Percentiles rank a stretch among this genome's conserved stretches.
These are phyloP conservation scores for Centropus bengalensis DNA, from an alignment of 2,113 vertebrate genomes.

Conservation along the genomic window DNA sequence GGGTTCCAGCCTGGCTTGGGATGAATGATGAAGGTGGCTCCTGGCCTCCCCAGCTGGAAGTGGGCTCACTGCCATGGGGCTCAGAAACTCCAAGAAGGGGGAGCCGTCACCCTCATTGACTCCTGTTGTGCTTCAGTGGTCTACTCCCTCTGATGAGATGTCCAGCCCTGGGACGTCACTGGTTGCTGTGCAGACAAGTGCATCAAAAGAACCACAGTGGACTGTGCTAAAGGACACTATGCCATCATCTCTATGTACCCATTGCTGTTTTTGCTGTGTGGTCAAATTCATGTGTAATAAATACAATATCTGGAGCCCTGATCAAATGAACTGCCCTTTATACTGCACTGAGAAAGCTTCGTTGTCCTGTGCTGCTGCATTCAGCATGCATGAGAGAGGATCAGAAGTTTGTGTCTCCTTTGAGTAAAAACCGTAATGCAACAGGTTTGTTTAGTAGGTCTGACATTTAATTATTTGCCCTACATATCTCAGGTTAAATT, in stretches of 20 bases:
- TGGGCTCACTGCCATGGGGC: neutral
- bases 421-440: neutral
- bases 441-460: conserved; percentile 29
- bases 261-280: neutral
- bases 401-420: neutral
- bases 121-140: neutral
- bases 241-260: neutral
- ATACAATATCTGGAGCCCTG: neutral
- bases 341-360: neutral
- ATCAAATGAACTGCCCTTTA: neutral
- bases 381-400: neutral
- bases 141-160: neutral
- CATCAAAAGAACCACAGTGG: neutral
- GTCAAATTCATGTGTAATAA: neutral
- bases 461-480: conserved; percentile 63
- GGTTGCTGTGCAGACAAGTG: neutral
- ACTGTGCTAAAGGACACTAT: neutral
- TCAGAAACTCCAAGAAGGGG: neutral
- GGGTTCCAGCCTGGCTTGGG: neutral
- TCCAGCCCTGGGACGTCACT: neutral
- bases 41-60: neutral
- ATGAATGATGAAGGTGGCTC: neutral
- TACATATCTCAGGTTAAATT: conserved; percentile 52
- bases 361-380: neutral
- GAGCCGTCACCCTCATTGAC: neutral